phyloP scores from a whole-genome alignment of 2,113 vertebrate species.

The Podarcis raffonei region DNA sequence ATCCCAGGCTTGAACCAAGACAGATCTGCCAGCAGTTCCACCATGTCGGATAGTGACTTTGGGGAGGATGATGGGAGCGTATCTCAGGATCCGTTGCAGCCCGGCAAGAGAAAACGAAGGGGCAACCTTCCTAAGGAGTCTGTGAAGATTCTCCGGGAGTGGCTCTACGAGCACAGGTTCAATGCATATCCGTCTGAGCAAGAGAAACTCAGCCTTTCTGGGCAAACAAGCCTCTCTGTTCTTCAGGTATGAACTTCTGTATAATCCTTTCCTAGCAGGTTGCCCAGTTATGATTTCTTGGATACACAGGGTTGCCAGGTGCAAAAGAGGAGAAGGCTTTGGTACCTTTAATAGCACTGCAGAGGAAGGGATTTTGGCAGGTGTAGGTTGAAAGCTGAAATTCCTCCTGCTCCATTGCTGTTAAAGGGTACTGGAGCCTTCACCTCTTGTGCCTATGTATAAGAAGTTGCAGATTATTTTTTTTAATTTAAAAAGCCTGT shows the following conservation, averaged over 20 bases:
- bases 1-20: constrained; percentile 59
- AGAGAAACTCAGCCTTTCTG: constrained; percentile 91
- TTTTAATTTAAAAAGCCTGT: neutral
- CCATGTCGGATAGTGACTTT: constrained; percentile 91
- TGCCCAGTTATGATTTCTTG: neutral
- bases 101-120: constrained; percentile 89
- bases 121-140: constrained; percentile 97
- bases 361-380: neutral
- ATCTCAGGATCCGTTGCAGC: constrained; percentile 81
- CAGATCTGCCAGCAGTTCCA: constrained; percentile 62
- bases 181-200: constrained; percentile 96
- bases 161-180: constrained; percentile 95
- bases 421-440: neutral
- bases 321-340: neutral
- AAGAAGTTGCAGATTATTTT: neutral
- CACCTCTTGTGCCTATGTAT: neutral
- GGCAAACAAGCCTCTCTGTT: constrained; percentile 90
- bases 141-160: constrained; percentile 91
- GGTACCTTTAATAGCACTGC: neutral
- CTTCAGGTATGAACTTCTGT: constrained; percentile 84
- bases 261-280: neutral
- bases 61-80: constrained; percentile 84
- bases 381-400: neutral
- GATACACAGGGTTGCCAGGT: neutral
- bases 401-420: neutral